These are phyloP conservation scores for Galerucella calmariensis DNA, from an alignment of 2,888 invertebrate genomes.

Conservation along the genomic window DNA sequence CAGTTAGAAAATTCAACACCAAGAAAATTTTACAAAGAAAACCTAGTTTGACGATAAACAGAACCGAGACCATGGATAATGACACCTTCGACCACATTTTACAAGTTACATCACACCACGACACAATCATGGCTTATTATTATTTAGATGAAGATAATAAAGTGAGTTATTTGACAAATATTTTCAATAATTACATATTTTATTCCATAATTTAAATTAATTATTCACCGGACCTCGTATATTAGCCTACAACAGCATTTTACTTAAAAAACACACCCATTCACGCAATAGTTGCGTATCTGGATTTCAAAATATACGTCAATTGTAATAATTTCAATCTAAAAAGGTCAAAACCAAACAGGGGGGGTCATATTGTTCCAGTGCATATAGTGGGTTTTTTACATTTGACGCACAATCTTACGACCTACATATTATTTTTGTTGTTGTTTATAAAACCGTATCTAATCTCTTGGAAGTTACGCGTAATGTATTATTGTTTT, in stretches of 20 bases:
- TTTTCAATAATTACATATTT: not conserved
- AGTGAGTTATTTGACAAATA: slow-evolving; percentile 61
- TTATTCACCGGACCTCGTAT: no score
- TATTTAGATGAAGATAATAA: slow-evolving; percentile 89
- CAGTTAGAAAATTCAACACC: slow-evolving; percentile 57
- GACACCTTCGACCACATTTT: slow-evolving; percentile 79
- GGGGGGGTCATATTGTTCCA: not conserved
- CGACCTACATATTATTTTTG: slow-evolving; percentile 10
- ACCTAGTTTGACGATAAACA: slow-evolving; percentile 61
- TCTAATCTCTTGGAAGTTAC: no score
- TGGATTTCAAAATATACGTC: not conserved
- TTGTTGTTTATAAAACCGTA: not conserved
- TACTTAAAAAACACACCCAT: no score
- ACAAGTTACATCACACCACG: slow-evolving; percentile 85
- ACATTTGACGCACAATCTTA: not conserved
- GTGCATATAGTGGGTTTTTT: not conserved
- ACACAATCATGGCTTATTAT: slow-evolving; percentile 90
- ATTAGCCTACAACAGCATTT: no score
- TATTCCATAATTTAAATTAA: no score
- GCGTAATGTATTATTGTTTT: no score
- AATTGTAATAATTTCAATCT: not conserved
- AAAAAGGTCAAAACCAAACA: not conserved
- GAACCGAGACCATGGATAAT: slow-evolving; percentile 62
- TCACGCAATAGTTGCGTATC: not conserved
- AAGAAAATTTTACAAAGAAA: slow-evolving; percentile 60